These are phyloP conservation scores for Apotomis turbidana DNA, from an alignment of 2,888 invertebrate species.

Conservation along the genomic window DNA sequence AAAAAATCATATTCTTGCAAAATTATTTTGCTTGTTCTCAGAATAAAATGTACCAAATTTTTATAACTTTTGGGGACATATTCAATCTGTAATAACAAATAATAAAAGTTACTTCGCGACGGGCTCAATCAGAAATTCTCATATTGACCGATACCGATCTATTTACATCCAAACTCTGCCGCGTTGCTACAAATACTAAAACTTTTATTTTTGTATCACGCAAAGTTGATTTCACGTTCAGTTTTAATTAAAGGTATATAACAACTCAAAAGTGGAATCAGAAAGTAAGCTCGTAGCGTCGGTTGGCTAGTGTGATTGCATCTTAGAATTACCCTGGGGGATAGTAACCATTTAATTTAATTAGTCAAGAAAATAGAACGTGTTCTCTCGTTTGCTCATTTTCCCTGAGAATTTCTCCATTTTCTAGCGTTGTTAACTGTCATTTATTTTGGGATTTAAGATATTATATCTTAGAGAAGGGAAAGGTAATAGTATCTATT, in stretches of 20 bases:
- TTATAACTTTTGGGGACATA: too few relatives aligned
- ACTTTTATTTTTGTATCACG: not conserved
- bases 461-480: too few relatives aligned
- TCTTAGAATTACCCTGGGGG: constrained; percentile 21
- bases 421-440: not conserved
- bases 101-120: too few relatives aligned
- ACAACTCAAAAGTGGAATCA: not conserved
- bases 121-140: too few relatives aligned
- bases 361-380: constrained; percentile 19
- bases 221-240: not conserved
- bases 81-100: too few relatives aligned
- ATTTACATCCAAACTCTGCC: too few relatives aligned
- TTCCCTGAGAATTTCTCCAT: not conserved
- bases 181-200: not conserved
- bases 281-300: constrained; percentile 10
- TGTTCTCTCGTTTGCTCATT: not conserved
- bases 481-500: too few relatives aligned
- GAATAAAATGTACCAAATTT: too few relatives aligned
- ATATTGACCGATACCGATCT: too few relatives aligned
- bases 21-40: too few relatives aligned
- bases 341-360: constrained; percentile 37
- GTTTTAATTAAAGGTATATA: not conserved
- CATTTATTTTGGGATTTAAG: too few relatives aligned
- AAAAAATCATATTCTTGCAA: too few relatives aligned
- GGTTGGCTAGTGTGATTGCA: constrained; percentile 16